Evolutionary conservation across 2,888 invertebrate species (phyloP).

Genomic region (Colostygia pectinataria): DNA sequence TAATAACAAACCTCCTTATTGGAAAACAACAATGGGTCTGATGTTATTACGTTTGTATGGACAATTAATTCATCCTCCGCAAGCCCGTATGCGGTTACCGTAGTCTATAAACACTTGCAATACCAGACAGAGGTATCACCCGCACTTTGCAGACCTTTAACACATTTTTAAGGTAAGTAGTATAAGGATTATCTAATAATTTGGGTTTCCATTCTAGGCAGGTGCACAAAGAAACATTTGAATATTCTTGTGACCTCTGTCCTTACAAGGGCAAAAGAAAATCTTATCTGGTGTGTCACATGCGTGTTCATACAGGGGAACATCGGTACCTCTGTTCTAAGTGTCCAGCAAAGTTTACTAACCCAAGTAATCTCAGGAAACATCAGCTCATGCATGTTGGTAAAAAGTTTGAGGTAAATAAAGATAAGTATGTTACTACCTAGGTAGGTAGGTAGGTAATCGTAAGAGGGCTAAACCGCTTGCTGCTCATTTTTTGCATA

Average conservation of each 20-base stretch:
- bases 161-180: neutral
- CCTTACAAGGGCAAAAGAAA: constrained; percentile 40
- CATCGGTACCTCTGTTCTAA: constrained; percentile 37
- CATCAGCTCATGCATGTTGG: constrained; percentile 37
- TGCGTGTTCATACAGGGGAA: constrained; percentile 40
- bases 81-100: too few relatives aligned
- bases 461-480: too few relatives aligned
- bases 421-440: too few relatives aligned
- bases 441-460: too few relatives aligned
- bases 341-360: constrained; percentile 39
- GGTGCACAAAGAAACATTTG: constrained; percentile 36
- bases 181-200: too few relatives aligned
- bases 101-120: too few relatives aligned
- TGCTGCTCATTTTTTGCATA: too few relatives aligned
- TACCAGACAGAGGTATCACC: too few relatives aligned
- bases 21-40: too few relatives aligned
- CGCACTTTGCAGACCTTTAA: neutral
- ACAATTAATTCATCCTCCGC: too few relatives aligned
- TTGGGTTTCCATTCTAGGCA: constrained; percentile 29
- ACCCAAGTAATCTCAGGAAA: constrained; percentile 38
- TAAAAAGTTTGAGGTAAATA: constrained; percentile 38
- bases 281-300: constrained; percentile 39
- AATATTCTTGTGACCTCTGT: constrained; percentile 36
- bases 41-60: too few relatives aligned
- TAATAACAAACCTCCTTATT: too few relatives aligned